Conservation (phyloP, 2,888 invertebrate species). For the Stictocephala bisonia region DNA sequence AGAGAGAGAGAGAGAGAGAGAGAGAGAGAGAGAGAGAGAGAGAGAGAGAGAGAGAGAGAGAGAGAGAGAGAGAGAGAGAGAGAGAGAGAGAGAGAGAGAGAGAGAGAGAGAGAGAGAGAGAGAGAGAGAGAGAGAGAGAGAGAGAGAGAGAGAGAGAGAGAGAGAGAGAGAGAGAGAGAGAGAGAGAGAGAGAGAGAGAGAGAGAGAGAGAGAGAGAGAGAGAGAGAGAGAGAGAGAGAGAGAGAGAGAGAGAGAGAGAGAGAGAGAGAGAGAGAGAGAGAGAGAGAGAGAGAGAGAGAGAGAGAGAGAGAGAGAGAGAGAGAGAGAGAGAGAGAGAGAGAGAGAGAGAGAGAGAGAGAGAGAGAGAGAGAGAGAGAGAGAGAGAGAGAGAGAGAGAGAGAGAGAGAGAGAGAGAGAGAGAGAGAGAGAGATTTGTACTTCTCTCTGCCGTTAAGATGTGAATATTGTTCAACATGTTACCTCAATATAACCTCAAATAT, state of each 20-base stretch:
- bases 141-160: constrained; percentile 43
- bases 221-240: background rate
- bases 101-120: constrained; percentile 2
- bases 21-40: constrained; percentile 50
- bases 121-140: constrained; percentile 37
- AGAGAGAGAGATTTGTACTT: no score
- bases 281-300: constrained; percentile 30
- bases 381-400: no score
- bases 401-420: no score
- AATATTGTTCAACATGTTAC: no score
- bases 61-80: constrained; percentile 46
- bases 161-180: constrained; percentile 37
- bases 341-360: background rate
- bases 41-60: constrained; percentile 50
- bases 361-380: no score
- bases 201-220: background rate
- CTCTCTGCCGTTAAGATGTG: no score
- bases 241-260: background rate
- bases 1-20: constrained; percentile 41
- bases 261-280: background rate
- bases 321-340: background rate
- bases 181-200: background rate
- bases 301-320: background rate
- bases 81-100: constrained; percentile 21
- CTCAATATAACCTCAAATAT: no score